Percentiles rank a stretch among this genome's conserved stretches.
Conservation (phyloP, 2,888 invertebrate species). For the Phyllotreta cruciferae region DNA sequence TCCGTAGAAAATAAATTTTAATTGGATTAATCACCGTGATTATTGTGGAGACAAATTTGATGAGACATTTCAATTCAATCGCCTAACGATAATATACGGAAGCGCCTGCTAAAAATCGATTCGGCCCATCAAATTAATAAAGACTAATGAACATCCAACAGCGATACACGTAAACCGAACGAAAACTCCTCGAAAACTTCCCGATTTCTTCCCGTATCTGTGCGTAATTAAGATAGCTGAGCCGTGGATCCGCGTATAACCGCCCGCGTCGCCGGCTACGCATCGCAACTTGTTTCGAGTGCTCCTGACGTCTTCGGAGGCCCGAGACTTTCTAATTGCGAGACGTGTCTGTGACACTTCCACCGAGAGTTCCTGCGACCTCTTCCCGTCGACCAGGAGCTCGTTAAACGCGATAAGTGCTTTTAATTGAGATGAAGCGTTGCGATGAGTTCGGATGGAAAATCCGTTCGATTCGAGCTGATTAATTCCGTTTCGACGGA, state of each 20-base stretch:
- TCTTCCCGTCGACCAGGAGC: conserved; percentile 30
- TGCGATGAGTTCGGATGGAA: not conserved
- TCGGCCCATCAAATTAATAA: conserved; percentile 38
- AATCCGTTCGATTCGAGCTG: not conserved
- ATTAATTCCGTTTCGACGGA: too few relatives aligned
- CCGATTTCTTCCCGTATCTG: conserved; percentile 49
- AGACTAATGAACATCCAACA: conserved; percentile 44
- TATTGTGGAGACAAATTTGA: too few relatives aligned
- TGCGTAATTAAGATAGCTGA: conserved; percentile 50
- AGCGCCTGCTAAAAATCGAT: too few relatives aligned
- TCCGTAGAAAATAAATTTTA: too few relatives aligned
- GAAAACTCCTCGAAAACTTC: conserved; percentile 37
- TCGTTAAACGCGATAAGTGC: conserved; percentile 18
- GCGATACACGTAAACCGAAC: conserved; percentile 32
- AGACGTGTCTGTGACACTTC: conserved; percentile 49
- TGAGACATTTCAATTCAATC: too few relatives aligned
- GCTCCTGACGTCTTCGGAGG: conserved; percentile 44
- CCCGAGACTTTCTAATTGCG: conserved; percentile 47
- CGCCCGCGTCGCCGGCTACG: conserved; percentile 40
- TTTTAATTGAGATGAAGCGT: conserved; percentile 15
- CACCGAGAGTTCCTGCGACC: conserved; percentile 22
- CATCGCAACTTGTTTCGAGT: conserved; percentile 45
- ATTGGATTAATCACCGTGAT: too few relatives aligned
- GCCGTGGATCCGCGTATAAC: conserved; percentile 38
- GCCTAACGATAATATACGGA: too few relatives aligned